phyloP scores from a whole-genome alignment of 2,797 vertebrate genomes.

The Enteromius anoplus region DNA sequence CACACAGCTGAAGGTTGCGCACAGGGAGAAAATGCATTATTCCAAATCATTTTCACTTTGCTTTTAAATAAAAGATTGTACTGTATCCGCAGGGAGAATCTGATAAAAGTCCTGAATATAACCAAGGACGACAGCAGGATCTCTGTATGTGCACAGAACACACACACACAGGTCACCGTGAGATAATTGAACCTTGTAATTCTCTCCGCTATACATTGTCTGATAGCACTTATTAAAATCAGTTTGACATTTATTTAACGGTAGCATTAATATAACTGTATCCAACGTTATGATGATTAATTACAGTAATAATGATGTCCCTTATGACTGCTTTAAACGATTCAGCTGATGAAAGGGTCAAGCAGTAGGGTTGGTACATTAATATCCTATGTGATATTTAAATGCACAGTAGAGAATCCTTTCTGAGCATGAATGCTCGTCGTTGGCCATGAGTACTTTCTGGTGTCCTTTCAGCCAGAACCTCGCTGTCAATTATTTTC shows the following conservation, averaged over 20 bases:
- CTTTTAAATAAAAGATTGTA: slow-evolving; percentile 18
- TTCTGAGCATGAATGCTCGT: not conserved
- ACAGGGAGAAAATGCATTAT: not conserved
- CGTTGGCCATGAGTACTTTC: slow-evolving; percentile 3
- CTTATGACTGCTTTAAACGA: not conserved
- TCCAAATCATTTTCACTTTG: slow-evolving; percentile 40
- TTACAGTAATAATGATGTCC: not conserved
- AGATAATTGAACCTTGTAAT: not conserved
- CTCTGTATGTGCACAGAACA: not conserved
- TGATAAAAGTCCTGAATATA: not conserved
- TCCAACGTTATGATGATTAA: not conserved
- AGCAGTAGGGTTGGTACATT: not conserved
- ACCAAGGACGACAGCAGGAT: not conserved
- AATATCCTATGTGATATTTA: not conserved
- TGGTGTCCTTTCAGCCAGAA: slow-evolving; percentile 28
- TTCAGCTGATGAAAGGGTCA: slow-evolving; percentile 3
- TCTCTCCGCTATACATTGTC: not conserved
- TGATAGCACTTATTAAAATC: not conserved
- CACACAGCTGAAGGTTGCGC: not conserved
- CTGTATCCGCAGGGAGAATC: not conserved
- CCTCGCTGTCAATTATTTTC: slow-evolving; percentile 24
- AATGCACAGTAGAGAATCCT: not conserved
- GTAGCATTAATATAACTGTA: not conserved
- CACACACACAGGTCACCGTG: not conserved
- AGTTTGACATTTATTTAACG: not conserved